A percentile compares a stretch with the other conserved stretches of the same genome.
phyloP scores from a whole-genome alignment of 1,140 invertebrate species.

The Hermatobates lingyangjiaoensis region DNA sequence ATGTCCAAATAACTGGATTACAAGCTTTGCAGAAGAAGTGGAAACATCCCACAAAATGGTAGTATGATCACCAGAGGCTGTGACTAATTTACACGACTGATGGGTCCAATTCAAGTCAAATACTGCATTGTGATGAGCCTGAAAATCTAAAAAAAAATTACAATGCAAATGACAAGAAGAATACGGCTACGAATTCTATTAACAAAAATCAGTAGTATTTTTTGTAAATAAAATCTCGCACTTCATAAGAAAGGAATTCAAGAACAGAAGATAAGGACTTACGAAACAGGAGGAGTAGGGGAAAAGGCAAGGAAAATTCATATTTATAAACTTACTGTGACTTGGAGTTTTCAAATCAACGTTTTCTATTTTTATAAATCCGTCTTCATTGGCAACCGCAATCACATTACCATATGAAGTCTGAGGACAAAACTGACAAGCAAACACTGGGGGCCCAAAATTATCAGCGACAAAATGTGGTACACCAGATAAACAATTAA shows the following conservation, averaged over 20 bases:
- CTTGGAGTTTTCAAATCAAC: slow-evolving; percentile 15
- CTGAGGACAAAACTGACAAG: slow-evolving; percentile 26
- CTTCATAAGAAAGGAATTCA: background rate
- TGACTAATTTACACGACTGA: slow-evolving; percentile 49
- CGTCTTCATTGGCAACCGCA: slow-evolving; percentile 71
- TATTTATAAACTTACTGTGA: background rate
- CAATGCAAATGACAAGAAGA: background rate
- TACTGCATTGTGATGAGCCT: slow-evolving; percentile 65
- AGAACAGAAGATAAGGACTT: background rate
- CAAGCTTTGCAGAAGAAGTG: slow-evolving; percentile 24
- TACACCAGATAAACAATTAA: background rate
- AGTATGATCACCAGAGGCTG: slow-evolving; percentile 66
- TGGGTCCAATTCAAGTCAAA: slow-evolving; percentile 75
- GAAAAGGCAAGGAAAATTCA: background rate
- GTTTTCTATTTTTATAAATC: slow-evolving; percentile 43
- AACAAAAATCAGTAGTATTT: background rate
- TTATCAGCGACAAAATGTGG: background rate
- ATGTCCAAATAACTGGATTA: slow-evolving; percentile 47
- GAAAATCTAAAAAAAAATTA: slow-evolving; percentile 1
- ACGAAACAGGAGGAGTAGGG: background rate
- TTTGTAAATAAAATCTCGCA: background rate
- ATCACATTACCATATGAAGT: slow-evolving; percentile 42
- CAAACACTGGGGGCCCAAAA: slow-evolving; percentile 22
- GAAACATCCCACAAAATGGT: slow-evolving; percentile 50
- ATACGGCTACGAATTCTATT: background rate